Percentiles rank a stretch among this genome's conserved stretches.
These are phyloP conservation scores for Sandelia bainsii DNA, from an alignment of 2,797 vertebrate genomes.

Conservation along the genomic window DNA sequence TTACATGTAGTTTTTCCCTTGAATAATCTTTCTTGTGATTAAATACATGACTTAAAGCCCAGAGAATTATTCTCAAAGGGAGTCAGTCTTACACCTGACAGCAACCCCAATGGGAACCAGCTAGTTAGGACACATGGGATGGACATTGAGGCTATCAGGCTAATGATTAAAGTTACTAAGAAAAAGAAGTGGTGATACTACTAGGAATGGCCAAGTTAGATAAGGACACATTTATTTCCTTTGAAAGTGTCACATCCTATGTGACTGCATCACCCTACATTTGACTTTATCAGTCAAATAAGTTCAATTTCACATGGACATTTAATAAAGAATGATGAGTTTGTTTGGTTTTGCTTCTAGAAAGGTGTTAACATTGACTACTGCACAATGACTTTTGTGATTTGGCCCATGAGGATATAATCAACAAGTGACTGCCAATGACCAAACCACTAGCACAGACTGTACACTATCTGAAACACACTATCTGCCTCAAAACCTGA, in stretches of 20 bases:
- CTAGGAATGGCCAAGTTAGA: conserved; percentile 69
- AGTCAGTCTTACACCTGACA: conserved; percentile 79
- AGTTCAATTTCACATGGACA: conserved; percentile 66
- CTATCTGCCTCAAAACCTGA: conserved; percentile 74
- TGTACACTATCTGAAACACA: conserved; percentile 72
- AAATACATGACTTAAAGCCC: conserved; percentile 86
- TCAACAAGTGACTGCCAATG: conserved; percentile 66
- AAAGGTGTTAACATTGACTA: conserved; percentile 58
- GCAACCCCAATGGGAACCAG: conserved; percentile 69
- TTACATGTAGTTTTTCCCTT: conserved; percentile 83
- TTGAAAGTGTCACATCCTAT: conserved; percentile 66
- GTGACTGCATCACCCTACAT: conserved; percentile 65
- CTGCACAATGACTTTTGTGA: conserved; percentile 67
- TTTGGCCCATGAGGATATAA: conserved; percentile 71
- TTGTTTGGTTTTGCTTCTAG: conserved; percentile 58
- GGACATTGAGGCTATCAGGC: conserved; percentile 74
- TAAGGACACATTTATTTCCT: conserved; percentile 73
- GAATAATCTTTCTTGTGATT: conserved; percentile 83
- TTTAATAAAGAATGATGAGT: conserved; percentile 65
- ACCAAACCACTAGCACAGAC: conserved; percentile 73
- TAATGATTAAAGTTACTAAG: conserved; percentile 81
- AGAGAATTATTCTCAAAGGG: conserved; percentile 82
- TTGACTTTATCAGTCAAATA: conserved; percentile 65
- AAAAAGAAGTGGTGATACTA: conserved; percentile 75
- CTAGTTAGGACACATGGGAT: conserved; percentile 68